phyloP scores from a whole-genome alignment of 2,113 vertebrate genomes.

The Clarias macrocephalus region DNA sequence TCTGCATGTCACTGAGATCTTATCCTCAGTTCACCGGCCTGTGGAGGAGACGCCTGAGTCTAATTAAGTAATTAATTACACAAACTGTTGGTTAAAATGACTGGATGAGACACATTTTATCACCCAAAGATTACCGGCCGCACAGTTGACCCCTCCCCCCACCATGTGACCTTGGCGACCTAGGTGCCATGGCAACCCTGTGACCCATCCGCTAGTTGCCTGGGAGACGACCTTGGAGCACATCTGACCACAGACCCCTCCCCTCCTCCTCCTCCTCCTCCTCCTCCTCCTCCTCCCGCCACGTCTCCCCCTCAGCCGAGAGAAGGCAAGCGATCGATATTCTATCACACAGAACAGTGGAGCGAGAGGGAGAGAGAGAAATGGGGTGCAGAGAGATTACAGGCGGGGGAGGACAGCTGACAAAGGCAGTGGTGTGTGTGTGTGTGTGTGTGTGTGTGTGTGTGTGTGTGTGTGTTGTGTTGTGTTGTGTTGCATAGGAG shows the following conservation, averaged over 20 bases:
- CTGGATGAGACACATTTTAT: not conserved
- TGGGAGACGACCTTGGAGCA: slow-evolving; percentile 80
- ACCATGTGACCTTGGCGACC: slow-evolving; percentile 71
- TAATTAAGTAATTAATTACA: too few species aligned
- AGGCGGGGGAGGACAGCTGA: slow-evolving; percentile 57
- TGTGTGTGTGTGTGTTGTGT: slow-evolving; percentile 53
- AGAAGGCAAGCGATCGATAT: slow-evolving; percentile 78
- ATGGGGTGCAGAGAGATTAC: slow-evolving; percentile 54
- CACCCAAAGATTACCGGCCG: slow-evolving; percentile 49
- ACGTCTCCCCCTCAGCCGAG: slow-evolving; percentile 62
- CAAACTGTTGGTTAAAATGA: too few species aligned
- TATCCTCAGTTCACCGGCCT: too few species aligned
- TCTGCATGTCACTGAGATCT: too few species aligned
- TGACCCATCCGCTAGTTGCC: slow-evolving; percentile 76
- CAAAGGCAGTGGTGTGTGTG: slow-evolving; percentile 59
- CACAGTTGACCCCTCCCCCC: slow-evolving; percentile 56
- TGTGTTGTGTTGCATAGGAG: slow-evolving; percentile 50
- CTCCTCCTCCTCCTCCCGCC: too few species aligned
- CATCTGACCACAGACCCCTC: slow-evolving; percentile 72
- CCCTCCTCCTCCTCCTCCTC: too few species aligned
- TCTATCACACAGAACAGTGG: slow-evolving; percentile 83
- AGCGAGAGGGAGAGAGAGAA: slow-evolving; percentile 72
- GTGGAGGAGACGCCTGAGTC: too few species aligned
- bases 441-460: slow-evolving; percentile 2
- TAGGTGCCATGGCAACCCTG: slow-evolving; percentile 77